Conservation (phyloP, 2,113 vertebrate genomes). For the Ceyx melanurus region DNA sequence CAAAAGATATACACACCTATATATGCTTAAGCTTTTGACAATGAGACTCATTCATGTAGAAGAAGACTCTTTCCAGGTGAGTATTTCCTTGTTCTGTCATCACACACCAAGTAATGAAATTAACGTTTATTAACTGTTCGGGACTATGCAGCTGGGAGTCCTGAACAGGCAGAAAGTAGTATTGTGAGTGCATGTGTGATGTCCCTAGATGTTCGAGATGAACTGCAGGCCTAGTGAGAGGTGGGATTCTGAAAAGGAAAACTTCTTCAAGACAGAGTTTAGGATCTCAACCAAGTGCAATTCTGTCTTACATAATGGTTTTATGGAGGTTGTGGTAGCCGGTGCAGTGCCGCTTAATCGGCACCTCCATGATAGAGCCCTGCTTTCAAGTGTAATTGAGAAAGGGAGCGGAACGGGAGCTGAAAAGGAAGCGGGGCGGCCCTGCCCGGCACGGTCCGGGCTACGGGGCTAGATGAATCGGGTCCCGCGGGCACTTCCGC, state of each 20-base stretch:
- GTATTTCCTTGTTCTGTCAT: neutral
- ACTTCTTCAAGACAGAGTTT: neutral
- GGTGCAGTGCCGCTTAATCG: neutral
- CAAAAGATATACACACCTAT: neutral
- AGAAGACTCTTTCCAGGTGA: constrained; percentile 41
- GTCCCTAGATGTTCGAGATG: neutral
- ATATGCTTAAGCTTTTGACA: constrained; percentile 11
- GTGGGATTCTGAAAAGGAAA: neutral
- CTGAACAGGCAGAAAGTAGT: neutral
- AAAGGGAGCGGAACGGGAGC: neutral
- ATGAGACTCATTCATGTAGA: constrained; percentile 41
- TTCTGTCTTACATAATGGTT: neutral
- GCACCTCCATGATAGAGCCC: neutral
- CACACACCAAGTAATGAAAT: neutral
- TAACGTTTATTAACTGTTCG: neutral
- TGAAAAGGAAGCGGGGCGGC: neutral
- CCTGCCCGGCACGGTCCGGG: neutral
- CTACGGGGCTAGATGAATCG: neutral
- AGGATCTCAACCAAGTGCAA: neutral
- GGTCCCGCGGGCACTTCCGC: neutral
- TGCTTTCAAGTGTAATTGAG: neutral
- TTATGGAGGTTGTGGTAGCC: neutral
- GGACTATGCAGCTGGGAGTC: neutral
- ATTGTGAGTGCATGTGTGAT: neutral
- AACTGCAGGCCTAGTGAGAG: neutral